phyloP scores from a whole-genome alignment of 2,797 vertebrate genomes.

The Brachymystax lenok region DNA sequence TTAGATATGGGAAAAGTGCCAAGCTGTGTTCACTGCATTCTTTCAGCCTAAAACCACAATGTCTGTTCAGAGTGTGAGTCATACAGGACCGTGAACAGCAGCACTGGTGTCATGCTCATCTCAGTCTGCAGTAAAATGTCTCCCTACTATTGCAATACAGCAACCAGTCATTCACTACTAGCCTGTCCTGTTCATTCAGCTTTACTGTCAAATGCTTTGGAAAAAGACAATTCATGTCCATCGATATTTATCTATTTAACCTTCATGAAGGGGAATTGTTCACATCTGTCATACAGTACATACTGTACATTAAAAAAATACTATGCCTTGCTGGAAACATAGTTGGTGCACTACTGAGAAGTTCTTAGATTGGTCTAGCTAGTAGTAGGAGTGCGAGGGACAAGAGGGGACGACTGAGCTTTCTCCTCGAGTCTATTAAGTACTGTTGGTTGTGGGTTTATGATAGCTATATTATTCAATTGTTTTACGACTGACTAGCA shows the following conservation, averaged over 20 bases:
- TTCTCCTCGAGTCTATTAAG: background rate
- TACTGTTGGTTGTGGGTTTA: background rate
- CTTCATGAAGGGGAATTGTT: background rate
- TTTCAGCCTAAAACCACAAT: conserved; percentile 59
- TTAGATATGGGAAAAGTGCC: conserved; percentile 38
- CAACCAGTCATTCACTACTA: conserved; percentile 56
- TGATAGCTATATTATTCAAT: background rate
- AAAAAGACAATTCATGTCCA: background rate
- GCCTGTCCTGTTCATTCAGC: conserved; percentile 42
- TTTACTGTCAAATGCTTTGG: background rate
- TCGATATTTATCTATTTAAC: background rate
- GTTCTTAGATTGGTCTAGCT: background rate
- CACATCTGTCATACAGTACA: background rate
- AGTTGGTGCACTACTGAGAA: background rate
- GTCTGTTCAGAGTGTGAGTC: conserved; percentile 75
- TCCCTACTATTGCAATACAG: conserved; percentile 55
- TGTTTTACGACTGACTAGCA: background rate
- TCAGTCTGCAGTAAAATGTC: conserved; percentile 72
- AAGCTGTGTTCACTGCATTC: conserved; percentile 66
- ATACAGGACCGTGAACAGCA: conserved; percentile 56
- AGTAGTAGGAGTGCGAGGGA: background rate
- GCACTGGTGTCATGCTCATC: conserved; percentile 75
- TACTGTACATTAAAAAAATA: background rate
- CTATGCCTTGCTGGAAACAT: background rate
- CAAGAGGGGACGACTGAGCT: background rate